phyloP scores from a whole-genome alignment of 2,888 invertebrate species.

The Caenorhabditis zanzibari region DNA sequence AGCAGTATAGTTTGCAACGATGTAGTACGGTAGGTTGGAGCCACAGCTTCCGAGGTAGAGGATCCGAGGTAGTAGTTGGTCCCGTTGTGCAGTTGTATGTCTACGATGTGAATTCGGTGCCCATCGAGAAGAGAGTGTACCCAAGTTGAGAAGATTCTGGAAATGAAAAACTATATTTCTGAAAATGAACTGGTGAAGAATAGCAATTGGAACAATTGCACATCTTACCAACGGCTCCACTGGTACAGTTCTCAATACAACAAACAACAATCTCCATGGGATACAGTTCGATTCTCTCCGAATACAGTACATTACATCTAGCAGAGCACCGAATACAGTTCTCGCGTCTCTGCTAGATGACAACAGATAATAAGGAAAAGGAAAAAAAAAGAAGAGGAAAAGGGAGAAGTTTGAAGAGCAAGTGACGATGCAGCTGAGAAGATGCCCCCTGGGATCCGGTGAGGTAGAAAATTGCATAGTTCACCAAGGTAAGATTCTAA shows the following conservation, averaged over 20 bases:
- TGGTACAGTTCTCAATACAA: conserved; percentile 18
- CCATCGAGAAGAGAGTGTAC: background rate
- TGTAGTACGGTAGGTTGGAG: background rate
- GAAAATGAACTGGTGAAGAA: conserved; percentile 5
- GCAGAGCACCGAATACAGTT: conserved; percentile 43
- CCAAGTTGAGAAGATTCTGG: conserved; percentile 6
- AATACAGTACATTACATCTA: conserved; percentile 38
- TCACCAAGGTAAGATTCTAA: conserved; percentile 93
- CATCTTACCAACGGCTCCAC: conserved; percentile 44
- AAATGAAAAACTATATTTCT: conserved; percentile 1
- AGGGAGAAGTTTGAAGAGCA: conserved; percentile 23
- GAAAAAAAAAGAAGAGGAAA: background rate
- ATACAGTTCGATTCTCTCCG: conserved; percentile 29
- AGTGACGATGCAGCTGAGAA: conserved; percentile 22
- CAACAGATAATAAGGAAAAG: conserved; percentile 5
- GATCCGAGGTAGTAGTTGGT: background rate
- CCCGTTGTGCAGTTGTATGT: conserved; percentile 1
- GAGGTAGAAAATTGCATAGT: conserved; percentile 99
- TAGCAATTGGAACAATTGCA: conserved; percentile 38
- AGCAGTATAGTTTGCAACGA: conserved; percentile 5
- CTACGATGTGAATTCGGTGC: background rate
- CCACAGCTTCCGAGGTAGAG: background rate
- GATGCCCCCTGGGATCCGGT: conserved; percentile 86
- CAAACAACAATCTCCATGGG: background rate
- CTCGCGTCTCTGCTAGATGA: conserved; percentile 21